Base-by-base conservation (phyloP, 2,797 vertebrate genomes). In the Onychomys arenicola region DNA sequence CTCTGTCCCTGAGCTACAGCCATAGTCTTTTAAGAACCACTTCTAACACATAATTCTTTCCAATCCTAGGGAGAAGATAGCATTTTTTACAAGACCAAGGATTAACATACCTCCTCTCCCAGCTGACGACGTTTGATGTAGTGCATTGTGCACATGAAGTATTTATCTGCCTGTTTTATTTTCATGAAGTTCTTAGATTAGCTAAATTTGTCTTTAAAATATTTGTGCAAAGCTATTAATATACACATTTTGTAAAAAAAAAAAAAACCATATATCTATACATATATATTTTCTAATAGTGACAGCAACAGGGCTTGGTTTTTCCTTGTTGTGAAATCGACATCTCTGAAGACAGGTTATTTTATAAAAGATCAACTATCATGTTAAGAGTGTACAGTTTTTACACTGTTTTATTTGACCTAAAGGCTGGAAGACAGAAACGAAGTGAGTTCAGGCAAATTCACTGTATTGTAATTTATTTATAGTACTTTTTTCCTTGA, bases 391-490 rank as follows among this genome's bases (percentile, higher is more conserved):
- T 99, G 99, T 99, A 98, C 98, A 99, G 99, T 99, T 99, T 99
- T 99, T 99, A 97, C 98, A 98, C 98, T 99, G 99, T 99, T 99
- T 99, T 99, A 99, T 99, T 99, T 99, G 99, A 99, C 99, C 99
- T 99, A 99, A 99, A 99, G 99, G 99, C 99, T 99, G 99, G 99
- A 99, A 99, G 99, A 99, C 98, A 99, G 99, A 99, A 99, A 99
- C 99, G 99, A 99, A 99, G 99, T 99, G 99, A 99, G 99, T 99
- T 99, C 99, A 99, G 99, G 99, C 99, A 99, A 99, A 99, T 99
- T 99, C 99, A 99, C 99, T 99, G 99, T 99, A 99, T 99, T 99
- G 99, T 99, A 99, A 99, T 99, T 99, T 99, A 99, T 99, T 99
- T 99, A 99, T 99, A 99, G 99, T 99, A 99, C 99, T 98, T 98